A percentile compares a stretch with the other conserved stretches of the same genome.
Conservation (phyloP, 1,140 invertebrate genomes). For the Ylistrum balloti region DNA sequence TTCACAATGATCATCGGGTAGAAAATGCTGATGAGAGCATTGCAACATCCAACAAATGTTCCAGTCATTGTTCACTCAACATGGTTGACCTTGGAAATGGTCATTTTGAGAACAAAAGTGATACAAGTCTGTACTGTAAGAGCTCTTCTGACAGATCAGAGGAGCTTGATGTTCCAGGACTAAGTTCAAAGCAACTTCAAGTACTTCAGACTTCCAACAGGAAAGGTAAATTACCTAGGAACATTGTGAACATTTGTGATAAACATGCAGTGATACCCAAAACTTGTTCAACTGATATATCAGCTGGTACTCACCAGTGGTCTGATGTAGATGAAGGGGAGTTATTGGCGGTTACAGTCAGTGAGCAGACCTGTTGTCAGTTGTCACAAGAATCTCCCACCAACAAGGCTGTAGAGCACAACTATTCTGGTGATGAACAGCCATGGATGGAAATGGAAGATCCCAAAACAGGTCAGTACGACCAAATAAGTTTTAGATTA, state of each 20-base stretch:
- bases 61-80: not conserved
- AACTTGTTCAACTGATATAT: too few species aligned
- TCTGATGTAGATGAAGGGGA: constrained; percentile 48
- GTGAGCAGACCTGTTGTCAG: not conserved
- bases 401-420: not conserved
- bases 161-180: not conserved
- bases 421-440: not conserved
- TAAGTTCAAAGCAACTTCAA: not conserved
- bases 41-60: not conserved
- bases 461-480: constrained; percentile 53
- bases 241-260: not conserved
- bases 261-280: not conserved
- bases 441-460: constrained; percentile 55
- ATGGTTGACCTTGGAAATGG: not conserved
- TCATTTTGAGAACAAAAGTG: not conserved
- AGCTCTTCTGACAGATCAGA: not conserved
- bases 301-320: constrained; percentile 21
- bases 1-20: not conserved
- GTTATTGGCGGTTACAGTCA: not conserved
- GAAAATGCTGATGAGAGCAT: not conserved
- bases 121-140: not conserved
- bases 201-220: not conserved
- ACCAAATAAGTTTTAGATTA: too few species aligned
- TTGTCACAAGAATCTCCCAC: not conserved
- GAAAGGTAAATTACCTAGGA: constrained; percentile 1